Conservation (phyloP, 2,113 vertebrate species). For the Baryphthengus martii region DNA sequence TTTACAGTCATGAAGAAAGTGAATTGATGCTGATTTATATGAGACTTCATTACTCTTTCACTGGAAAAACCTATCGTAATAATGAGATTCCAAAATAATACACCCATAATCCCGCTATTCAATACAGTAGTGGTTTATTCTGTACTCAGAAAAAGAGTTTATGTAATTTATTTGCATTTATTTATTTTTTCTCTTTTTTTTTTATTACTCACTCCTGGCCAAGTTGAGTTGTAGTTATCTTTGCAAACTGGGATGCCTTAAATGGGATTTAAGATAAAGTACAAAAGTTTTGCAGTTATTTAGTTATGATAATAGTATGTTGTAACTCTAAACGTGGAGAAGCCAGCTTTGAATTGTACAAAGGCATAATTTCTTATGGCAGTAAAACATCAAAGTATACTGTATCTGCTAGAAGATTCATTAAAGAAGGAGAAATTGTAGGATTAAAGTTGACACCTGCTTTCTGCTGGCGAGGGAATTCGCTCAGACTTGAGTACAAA, state of each 20-base stretch:
- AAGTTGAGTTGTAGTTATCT: background rate
- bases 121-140: background rate
- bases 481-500: background rate
- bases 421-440: background rate
- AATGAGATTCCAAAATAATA: background rate
- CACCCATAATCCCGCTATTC: background rate
- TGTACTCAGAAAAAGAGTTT: background rate
- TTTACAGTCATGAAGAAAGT: background rate
- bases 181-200: background rate
- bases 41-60: background rate
- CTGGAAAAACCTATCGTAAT: background rate
- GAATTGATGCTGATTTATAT: slow-evolving; percentile 11
- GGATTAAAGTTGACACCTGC: slow-evolving; percentile 1
- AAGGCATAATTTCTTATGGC: background rate
- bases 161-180: background rate
- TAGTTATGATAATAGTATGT: background rate
- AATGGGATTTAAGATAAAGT: background rate
- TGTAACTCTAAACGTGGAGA: background rate
- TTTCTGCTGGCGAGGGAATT: background rate
- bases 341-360: background rate
- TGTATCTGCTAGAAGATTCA: background rate
- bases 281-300: background rate
- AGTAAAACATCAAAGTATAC: background rate
- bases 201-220: background rate
- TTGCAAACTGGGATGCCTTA: background rate